Base-by-base conservation (phyloP, 2,888 invertebrate genomes). In the Rapana venosa region DNA sequence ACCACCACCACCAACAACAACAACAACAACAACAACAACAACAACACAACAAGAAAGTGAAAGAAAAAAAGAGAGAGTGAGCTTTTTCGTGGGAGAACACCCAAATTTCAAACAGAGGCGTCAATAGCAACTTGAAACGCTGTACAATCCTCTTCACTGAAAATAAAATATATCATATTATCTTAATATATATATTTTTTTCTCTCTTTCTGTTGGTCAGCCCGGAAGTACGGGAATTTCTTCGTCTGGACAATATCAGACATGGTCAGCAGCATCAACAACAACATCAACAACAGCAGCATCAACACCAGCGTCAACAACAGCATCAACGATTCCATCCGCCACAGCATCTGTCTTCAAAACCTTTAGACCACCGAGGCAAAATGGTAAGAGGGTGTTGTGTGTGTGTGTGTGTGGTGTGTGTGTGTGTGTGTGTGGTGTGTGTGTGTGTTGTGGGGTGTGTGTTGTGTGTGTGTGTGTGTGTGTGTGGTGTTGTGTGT, bases 241-340 rank as follows among this genome's bases (percentile, higher is more conserved):
- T 81, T 36, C 36, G 81, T 13, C 81, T 81, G 36, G 81, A 81
- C 47, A 81, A 81, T 26, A 20, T 22, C n/a, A 81, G 81, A 47
- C 81, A 81, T 47, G 81, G 81, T 81, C 81, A 81, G 26, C 81
- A 81, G 81, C 81, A 47, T 20, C 81, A 36, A 22, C 81, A 81
- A 13, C 35, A 32, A 6, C 32, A 79, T 6, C 79, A 79, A 79
- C 81, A 47, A 47, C 81, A 81, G 11, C 20, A 81, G 0, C 81
- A 47, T 0, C 79, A 35, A 11, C 79, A n/a, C 13, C 77, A 6
- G 8, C 77, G 32, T 32, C 81, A 81, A 81, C 81, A 81, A 20
- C 36, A 81, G 47, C 36, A 81, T 22, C 81, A 47, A 26, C 36
- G 17, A 11, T 22, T 22, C 8, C 81, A 47, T 8, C 36, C 2